These are phyloP conservation scores for Rhinoraja longicauda DNA, from an alignment of 2,797 vertebrate genomes.

Conservation along the genomic window DNA sequence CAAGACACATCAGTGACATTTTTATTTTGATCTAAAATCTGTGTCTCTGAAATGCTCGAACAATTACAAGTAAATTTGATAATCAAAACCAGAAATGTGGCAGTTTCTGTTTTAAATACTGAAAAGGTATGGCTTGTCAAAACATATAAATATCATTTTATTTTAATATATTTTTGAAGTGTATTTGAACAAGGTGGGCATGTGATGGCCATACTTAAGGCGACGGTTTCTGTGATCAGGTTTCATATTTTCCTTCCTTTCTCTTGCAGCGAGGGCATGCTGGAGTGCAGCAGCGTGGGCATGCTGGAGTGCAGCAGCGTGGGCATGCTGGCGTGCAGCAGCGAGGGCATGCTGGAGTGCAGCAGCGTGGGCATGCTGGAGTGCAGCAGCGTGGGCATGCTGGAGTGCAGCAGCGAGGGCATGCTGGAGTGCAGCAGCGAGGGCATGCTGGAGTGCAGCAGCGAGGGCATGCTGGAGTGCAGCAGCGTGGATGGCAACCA, in stretches of 20 bases:
- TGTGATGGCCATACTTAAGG: neutral
- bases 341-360: neutral
- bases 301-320: neutral
- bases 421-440: neutral
- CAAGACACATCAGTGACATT: neutral
- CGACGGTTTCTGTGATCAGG: neutral
- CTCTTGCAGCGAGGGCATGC: too few species aligned
- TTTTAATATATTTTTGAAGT: constrained; percentile 30
- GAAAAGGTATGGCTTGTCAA: neutral
- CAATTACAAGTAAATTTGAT: constrained; percentile 14
- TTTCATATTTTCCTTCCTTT: constrained; percentile 1
- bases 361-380: too few species aligned
- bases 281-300: neutral
- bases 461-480: too few species aligned
- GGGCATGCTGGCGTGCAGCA: neutral
- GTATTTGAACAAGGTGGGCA: constrained; percentile 25
- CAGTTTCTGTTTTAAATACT: constrained; percentile 16
- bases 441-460: neutral
- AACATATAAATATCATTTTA: constrained; percentile 17
- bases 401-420: neutral
- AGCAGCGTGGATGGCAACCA: too few species aligned
- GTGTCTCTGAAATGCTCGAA: constrained; percentile 7
- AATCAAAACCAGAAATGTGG: constrained; percentile 25
- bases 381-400: neutral
- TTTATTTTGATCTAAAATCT: neutral